Conservation (phyloP, 1,140 invertebrate species). For the Limonius californicus region DNA sequence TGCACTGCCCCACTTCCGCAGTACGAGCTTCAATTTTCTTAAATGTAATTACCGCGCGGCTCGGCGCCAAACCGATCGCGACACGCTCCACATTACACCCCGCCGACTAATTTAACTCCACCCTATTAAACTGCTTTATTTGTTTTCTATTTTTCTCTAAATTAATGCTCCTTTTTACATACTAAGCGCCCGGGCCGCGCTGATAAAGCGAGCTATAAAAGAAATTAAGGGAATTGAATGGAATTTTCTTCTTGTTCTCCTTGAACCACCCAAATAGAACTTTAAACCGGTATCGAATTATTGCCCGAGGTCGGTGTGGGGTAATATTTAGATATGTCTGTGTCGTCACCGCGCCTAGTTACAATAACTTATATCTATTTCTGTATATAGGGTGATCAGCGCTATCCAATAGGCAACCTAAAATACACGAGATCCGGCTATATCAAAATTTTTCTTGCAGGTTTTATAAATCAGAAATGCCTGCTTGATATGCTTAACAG, state of each 20-base stretch:
- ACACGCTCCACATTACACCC: slow-evolving; percentile 26
- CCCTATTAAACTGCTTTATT: slow-evolving; percentile 18
- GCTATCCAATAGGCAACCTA: no score
- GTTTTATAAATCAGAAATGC: no score
- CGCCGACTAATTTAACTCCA: slow-evolving; percentile 20
- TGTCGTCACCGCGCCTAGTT: no score
- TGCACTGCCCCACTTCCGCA: slow-evolving; percentile 26
- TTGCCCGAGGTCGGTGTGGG: no score
- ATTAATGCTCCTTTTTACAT: slow-evolving; percentile 27
- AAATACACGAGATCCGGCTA: no score
- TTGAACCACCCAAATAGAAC: not conserved
- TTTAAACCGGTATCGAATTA: not conserved
- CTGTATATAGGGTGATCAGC: no score
- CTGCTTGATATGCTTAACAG: no score
- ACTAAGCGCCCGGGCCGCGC: not conserved
- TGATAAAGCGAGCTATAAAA: slow-evolving; percentile 6
- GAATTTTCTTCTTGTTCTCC: not conserved
- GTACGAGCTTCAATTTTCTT: slow-evolving; percentile 36
- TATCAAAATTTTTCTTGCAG: no score
- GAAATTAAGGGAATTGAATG: slow-evolving; percentile 11
- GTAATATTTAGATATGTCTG: no score
- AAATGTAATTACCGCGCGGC: slow-evolving; percentile 34
- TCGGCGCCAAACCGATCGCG: slow-evolving; percentile 29
- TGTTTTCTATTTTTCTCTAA: slow-evolving; percentile 24
- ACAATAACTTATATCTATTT: no score